A percentile compares a stretch with the other conserved stretches of the same genome.
These are phyloP conservation scores for Crypturellus tataupa DNA, from an alignment of 2,797 vertebrate genomes.

Conservation along the genomic window DNA sequence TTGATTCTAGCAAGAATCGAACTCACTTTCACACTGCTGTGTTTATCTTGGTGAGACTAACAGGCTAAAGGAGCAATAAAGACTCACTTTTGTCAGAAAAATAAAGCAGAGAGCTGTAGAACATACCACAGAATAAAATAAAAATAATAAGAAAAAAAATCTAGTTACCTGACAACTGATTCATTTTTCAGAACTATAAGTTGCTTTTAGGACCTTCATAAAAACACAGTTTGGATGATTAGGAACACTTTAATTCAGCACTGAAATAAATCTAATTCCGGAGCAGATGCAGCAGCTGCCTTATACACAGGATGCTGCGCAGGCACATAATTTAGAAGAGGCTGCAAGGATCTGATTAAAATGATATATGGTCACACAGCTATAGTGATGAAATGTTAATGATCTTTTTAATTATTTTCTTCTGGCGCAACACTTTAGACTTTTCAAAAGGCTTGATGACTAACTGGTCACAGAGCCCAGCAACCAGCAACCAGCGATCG, in stretches of 20 bases:
- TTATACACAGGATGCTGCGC: neutral
- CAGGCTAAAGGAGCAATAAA: neutral
- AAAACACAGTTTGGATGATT: neutral
- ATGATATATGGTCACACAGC: neutral
- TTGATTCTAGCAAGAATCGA: neutral
- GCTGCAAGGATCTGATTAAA: neutral
- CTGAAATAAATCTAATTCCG: neutral
- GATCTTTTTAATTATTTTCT: fast-evolving
- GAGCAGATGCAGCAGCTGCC: neutral
- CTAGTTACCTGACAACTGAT: neutral
- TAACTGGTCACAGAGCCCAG: neutral
- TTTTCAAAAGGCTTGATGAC: neutral
- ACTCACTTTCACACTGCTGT: neutral
- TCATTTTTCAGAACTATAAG: neutral
- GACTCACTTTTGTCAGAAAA: neutral
- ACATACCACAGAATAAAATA: neutral
- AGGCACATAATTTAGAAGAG: neutral
- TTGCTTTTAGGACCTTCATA: neutral
- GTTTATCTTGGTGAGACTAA: neutral
- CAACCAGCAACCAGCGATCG: neutral
- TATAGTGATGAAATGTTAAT: neutral
- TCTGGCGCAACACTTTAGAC: fast-evolving
- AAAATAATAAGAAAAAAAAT: neutral
- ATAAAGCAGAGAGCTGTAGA: neutral
- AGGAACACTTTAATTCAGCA: neutral